These are phyloP conservation scores for Lagria hirta DNA, from an alignment of 2,888 invertebrate species.

Conservation along the genomic window DNA sequence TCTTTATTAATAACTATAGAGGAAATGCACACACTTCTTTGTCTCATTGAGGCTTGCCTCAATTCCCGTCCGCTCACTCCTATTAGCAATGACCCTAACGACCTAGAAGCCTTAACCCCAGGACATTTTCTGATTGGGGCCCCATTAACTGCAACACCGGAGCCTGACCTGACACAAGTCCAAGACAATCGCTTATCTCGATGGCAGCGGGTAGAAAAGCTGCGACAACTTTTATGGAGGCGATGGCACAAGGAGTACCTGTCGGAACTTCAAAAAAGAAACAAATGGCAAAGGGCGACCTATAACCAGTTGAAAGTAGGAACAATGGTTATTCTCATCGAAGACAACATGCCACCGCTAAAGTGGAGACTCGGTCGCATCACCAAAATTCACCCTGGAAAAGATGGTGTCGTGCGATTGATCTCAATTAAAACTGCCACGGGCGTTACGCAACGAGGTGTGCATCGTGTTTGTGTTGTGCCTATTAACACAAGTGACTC, in stretches of 20 bases:
- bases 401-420: too few species aligned
- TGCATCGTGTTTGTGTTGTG: too few species aligned
- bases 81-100: conserved; percentile 2
- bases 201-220: conserved; percentile 1
- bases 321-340: too few species aligned
- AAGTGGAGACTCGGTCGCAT: too few species aligned
- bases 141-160: not conserved
- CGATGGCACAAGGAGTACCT: not conserved
- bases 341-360: too few species aligned
- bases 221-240: conserved; percentile 2
- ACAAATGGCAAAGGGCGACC: too few species aligned
- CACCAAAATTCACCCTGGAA: too few species aligned
- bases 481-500: too few species aligned
- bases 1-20: conserved; percentile 1
- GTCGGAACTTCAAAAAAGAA: too few species aligned
- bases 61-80: conserved; percentile 9
- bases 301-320: too few species aligned
- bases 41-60: conserved; percentile 2
- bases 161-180: not conserved
- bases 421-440: too few species aligned
- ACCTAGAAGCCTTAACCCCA: conserved; percentile 5
- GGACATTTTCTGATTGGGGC: conserved; percentile 6
- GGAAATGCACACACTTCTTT: conserved; percentile 3
- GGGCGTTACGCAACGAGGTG: too few species aligned
- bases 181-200: not conserved